phyloP scores from a whole-genome alignment of 2,113 vertebrate species.

The Festucalex cinctus region DNA sequence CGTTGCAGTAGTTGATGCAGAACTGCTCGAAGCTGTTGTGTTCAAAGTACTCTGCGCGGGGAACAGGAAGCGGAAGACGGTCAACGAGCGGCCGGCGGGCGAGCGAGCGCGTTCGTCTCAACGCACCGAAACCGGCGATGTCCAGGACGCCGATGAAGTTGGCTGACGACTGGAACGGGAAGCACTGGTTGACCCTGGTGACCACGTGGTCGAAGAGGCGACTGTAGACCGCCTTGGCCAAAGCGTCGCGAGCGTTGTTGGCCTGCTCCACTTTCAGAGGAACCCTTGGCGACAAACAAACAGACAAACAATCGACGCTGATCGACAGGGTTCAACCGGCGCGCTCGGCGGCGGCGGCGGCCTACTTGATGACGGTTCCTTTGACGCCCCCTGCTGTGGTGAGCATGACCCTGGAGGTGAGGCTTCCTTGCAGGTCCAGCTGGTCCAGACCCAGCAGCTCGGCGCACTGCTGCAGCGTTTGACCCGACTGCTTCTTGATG shows the following conservation, averaged over 20 bases:
- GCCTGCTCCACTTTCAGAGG: constrained; percentile 97
- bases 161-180: constrained; percentile 88
- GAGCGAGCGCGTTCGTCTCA: background rate
- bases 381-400: constrained; percentile 96
- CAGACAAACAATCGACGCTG: too few species aligned
- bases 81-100: too few species aligned
- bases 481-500: constrained; percentile 79
- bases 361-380: constrained; percentile 97
- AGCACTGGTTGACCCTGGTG: constrained; percentile 93
- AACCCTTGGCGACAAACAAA: constrained; percentile 71
- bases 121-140: constrained; percentile 95
- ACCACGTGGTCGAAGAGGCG: constrained; percentile 97
- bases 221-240: constrained; percentile 95
- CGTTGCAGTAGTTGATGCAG: constrained; percentile 99
- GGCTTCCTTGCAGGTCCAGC: constrained; percentile 68
- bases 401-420: constrained; percentile 93
- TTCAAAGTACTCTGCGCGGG: constrained; percentile 93
- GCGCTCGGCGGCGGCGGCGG: constrained; percentile 23
- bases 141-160: constrained; percentile 97
- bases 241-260: constrained; percentile 90
- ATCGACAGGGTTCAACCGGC: background rate
- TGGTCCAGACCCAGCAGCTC: constrained; percentile 84
- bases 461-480: constrained; percentile 82
- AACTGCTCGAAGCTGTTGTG: constrained; percentile 99
- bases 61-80: background rate